Conservation (phyloP, 2,888 invertebrate genomes). For the Drosophila birchii region DNA sequence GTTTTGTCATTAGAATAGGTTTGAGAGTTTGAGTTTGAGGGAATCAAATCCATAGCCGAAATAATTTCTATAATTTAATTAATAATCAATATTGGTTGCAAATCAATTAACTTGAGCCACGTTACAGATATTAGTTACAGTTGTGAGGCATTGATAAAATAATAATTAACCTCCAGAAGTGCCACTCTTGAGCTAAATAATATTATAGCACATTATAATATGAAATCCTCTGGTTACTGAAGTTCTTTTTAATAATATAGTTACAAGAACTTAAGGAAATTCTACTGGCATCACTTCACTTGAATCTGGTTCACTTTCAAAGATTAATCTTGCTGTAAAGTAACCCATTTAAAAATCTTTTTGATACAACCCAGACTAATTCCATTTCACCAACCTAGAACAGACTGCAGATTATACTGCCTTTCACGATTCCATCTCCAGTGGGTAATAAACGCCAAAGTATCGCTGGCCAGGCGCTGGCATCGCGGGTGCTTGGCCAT, state of each 20-base stretch:
- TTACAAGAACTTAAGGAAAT: neutral
- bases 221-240: neutral
- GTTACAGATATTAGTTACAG: neutral
- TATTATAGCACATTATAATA: neutral
- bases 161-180: neutral
- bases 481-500: constrained; percentile 50
- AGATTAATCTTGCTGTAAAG: neutral
- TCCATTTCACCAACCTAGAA: neutral
- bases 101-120: neutral
- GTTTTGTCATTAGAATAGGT: too few relatives aligned
- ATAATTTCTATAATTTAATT: neutral
- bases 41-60: neutral
- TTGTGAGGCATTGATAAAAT: neutral
- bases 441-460: constrained; percentile 2
- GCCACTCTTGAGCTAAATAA: neutral
- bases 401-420: neutral
- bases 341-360: neutral
- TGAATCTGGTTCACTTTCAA: neutral
- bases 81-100: neutral
- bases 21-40: too few relatives aligned
- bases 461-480: constrained; percentile 8
- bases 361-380: too few relatives aligned
- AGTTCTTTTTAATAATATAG: neutral
- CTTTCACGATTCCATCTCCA: constrained; percentile 29
- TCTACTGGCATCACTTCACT: neutral